Base-by-base conservation (phyloP, 2,888 invertebrate species). In the Cryptocephalus moraei region DNA sequence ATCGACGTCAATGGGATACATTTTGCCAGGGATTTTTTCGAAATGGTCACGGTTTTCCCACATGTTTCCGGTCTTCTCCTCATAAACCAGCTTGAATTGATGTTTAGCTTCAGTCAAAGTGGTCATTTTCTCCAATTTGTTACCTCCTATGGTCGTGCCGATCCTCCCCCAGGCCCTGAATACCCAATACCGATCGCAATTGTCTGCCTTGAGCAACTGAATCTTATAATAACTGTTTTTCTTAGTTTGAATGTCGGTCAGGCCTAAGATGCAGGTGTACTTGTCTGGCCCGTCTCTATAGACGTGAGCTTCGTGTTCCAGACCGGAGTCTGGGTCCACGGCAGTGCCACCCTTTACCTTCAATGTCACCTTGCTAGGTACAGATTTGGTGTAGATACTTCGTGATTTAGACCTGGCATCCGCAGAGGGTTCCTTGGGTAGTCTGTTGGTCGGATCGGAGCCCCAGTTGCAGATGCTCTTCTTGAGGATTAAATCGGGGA, bases 151-250 rank as follows among this genome's bases (percentile, higher is more conserved):
- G 0, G 84, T 86, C 0, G 97, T 99, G 4, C 97, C 96, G 56
- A 96, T 93, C 49, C 97, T 80, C 9, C 99, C 99, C 97, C 97
- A 99, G 0, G 92, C 78, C 11, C 93, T 61, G 45, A 68, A 69
- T 46, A 68, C 63, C 72, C 68, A 71, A 54, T 72, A 90, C 76
- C 71, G 75, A 9, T 75, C 72, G 13, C 68, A 70, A 1, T 64
- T 70, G 63, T 95, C 91, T 4, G 82, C 72, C 65, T 93, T 80
- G 44, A 99, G 73, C 42, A 96, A 70, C 68, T 99, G 97, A 44
- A 99, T 60, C 65, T 96, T 97, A 73, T 97, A 99, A 69, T 76
- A 99, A 2, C 93, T 93, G 72, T 99, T 99, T 65, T 85, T 88
- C 56, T 90, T 87, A 1, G 75, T 76, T 54, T 88, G 84, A 32